Base-by-base conservation (phyloP, 35 echinoderm and acorn worm species). In the Acanthaster planci region DNA sequence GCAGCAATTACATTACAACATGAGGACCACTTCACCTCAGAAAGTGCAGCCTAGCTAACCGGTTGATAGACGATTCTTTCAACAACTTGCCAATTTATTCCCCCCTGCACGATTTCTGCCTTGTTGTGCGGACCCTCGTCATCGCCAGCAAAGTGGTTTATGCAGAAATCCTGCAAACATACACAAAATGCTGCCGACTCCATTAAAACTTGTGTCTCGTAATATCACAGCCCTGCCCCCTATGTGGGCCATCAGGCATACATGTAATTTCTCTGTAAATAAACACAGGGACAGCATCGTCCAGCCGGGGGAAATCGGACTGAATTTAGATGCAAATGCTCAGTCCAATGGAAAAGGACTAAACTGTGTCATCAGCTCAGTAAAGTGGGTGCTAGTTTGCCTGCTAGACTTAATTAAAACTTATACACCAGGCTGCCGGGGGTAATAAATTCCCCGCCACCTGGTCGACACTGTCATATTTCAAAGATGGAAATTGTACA, bases 71-170 rank as follows among this genome's bases (percentile, higher is more conserved):
- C 64, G 26, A 31, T 72, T 72, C 64, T 72, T 7, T 72, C 64
- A 72, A 72, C 64, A 72, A 72, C 64, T 72, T 30, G 64, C 64
- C 34, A 72, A 72, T 72, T 72, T 72, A 72, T 72, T 26, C 12
- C 42, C 4, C 42, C 42, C n/a, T 59, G 56, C 27, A 6, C 34
- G 64, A 34, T 72, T 72, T 34, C 26, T 72, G 10, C 64, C 21
- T 72, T 34, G 26, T 72, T 30, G 22, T 29, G 22, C 34, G 30
- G 30, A 72, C 23, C 26, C 4, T 12, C 14, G 18, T 34, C 64
- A 21, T 72, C 64, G 19, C 30, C 64, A 72, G 26, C 64, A 72
- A 72, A 72, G 64, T 72, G 64, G 64, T 72, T 72, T 72, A 72
- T 34, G 18, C 29, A 26, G 34, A 72, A 29, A 34, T 34, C 19